Evolutionary conservation across 2,797 vertebrate genomes (phyloP).

Genomic region (Hypotaenidia okinawae): DNA sequence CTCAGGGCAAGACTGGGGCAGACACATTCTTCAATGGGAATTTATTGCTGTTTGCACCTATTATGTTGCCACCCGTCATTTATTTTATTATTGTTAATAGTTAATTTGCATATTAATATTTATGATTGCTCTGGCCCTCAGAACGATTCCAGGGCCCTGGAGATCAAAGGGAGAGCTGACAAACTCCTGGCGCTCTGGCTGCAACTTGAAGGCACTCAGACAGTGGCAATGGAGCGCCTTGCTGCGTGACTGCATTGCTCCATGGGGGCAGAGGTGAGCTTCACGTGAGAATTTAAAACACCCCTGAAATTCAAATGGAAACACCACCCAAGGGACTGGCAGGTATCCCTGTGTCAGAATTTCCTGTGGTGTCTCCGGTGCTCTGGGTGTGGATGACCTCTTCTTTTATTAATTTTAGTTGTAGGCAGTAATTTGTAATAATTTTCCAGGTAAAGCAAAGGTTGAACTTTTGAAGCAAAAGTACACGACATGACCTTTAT

Average conservation of each 20-base stretch:
- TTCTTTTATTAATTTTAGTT: constrained; percentile 13
- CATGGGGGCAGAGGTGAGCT: neutral
- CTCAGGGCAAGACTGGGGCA: neutral
- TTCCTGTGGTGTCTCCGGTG: neutral
- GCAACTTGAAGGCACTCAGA: fast-evolving
- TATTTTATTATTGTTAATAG: constrained; percentile 19
- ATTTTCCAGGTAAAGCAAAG: constrained; percentile 48
- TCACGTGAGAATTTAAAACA: neutral
- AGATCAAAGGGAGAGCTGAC: neutral
- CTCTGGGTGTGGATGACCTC: neutral
- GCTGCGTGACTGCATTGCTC: fast-evolving
- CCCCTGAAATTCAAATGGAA: neutral
- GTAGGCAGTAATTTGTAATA: constrained; percentile 48
- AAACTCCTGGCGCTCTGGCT: neutral
- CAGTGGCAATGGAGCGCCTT: fast-evolving
- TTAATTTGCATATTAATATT: neutral
- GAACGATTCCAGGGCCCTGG: neutral
- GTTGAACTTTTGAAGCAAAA: constrained; percentile 59
- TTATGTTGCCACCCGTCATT: neutral
- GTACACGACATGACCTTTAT: constrained; percentile 62
- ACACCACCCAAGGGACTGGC: fast-evolving
- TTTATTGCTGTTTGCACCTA: neutral
- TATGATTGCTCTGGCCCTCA: neutral
- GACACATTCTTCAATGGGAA: neutral
- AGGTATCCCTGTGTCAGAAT: neutral